Conservation (phyloP, 2,113 vertebrate species). For the Corythaixoides concolor region DNA sequence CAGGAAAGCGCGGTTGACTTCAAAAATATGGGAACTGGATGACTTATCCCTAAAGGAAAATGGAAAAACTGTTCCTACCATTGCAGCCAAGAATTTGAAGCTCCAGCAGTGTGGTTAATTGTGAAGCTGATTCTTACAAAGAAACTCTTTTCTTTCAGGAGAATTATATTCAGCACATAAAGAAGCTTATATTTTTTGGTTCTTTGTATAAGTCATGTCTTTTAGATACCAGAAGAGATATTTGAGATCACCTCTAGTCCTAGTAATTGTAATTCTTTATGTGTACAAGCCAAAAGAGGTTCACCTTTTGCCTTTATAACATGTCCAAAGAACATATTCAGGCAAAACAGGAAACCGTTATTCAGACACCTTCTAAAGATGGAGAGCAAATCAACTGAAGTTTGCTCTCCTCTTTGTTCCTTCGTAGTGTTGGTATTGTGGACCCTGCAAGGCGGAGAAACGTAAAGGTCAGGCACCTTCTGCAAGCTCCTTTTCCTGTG, state of each 20-base stretch:
- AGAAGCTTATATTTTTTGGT: not conserved
- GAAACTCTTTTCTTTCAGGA: not conserved
- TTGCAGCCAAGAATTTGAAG: slow-evolving; percentile 6
- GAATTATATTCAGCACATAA: not conserved
- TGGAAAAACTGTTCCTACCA: not conserved
- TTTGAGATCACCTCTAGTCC: not conserved
- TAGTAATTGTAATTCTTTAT: not conserved
- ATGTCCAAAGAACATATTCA: not conserved
- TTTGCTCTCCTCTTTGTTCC: not conserved
- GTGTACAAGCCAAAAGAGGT: not conserved
- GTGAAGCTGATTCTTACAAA: slow-evolving; percentile 11
- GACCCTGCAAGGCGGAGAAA: not conserved
- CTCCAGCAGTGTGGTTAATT: not conserved
- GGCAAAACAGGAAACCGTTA: not conserved
- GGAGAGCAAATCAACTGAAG: not conserved
- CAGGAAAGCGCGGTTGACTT: slow-evolving; percentile 2
- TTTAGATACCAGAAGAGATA: not conserved
- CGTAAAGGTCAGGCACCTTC: not conserved
- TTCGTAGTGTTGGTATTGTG: not conserved
- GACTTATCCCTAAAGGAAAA: not conserved
- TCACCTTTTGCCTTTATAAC: not conserved
- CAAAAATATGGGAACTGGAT: slow-evolving; percentile 7
- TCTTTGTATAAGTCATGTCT: not conserved
- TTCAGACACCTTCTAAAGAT: not conserved
- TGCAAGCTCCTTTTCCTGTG: slow-evolving; percentile 31